phyloP scores from a whole-genome alignment of 1,140 invertebrate genomes.

The Glomeris maerens region DNA sequence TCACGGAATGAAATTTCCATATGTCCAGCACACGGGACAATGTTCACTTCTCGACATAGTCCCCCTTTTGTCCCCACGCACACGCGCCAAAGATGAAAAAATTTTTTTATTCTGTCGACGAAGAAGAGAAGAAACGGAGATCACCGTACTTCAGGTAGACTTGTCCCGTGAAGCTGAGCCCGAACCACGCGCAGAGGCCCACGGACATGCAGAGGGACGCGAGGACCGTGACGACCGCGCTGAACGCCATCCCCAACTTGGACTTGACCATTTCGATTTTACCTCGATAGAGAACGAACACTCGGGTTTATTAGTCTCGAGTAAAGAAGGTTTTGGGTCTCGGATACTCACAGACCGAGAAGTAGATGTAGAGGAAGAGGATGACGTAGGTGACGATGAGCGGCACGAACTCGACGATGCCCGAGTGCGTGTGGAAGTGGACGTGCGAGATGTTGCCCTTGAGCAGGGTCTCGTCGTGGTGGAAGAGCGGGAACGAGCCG shows the following conservation, averaged over 20 bases:
- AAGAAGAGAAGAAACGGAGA: not conserved
- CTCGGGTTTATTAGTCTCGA: slow-evolving; percentile 28
- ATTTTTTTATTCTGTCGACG: not conserved
- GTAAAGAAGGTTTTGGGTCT: slow-evolving; percentile 5
- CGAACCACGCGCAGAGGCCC: slow-evolving; percentile 86
- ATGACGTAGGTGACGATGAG: slow-evolving; percentile 66
- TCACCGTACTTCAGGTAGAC: slow-evolving; percentile 10
- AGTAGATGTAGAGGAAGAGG: slow-evolving; percentile 83
- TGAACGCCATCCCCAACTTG: slow-evolving; percentile 76
- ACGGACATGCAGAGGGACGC: slow-evolving; percentile 83
- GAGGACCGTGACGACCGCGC: slow-evolving; percentile 73
- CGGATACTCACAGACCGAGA: slow-evolving; percentile 66
- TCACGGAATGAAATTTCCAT: not conserved
- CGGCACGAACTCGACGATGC: slow-evolving; percentile 71
- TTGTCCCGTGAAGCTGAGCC: slow-evolving; percentile 33
- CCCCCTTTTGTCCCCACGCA: no score
- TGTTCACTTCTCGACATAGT: no score
- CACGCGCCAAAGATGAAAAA: no score
- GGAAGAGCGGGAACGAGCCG: slow-evolving; percentile 51
- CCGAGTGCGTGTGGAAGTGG: slow-evolving; percentile 73
- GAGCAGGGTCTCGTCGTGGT: slow-evolving; percentile 30
- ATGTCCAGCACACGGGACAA: no score
- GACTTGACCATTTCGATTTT: slow-evolving; percentile 81
- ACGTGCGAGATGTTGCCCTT: slow-evolving; percentile 41
- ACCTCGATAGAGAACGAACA: slow-evolving; percentile 19